Base-by-base conservation (phyloP, 2,888 invertebrate genomes). In the Mesoligia furuncula region DNA sequence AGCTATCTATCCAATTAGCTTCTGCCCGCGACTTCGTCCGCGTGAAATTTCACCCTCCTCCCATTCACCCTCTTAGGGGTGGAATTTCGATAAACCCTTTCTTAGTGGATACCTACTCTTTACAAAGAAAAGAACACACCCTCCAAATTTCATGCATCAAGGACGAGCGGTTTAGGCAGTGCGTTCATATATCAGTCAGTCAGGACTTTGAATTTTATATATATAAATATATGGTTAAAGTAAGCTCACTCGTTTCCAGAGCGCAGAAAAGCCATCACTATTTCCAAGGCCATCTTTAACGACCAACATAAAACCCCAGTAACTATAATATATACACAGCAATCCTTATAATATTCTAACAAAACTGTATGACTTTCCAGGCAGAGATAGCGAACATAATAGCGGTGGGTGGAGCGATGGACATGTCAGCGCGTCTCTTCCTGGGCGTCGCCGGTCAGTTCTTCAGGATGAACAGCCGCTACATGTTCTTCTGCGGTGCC, bases 391-490 rank as follows among this genome's bases (percentile, higher is more conserved):
- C 98, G 0, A 94, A 97, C 68, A 96, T 97, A 73, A 97, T 98
- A 88, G 97, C 97, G 0, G 90, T 97, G 6, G 97, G 97, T 4
- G 98, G 98, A 42, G 96, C 97, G 0, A 97, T 97, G 0, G 98
- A 98, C 89, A 96, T 98, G 91, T 93, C 95, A 0, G 97, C 97
- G 0, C 95, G 98, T 73, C 94, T 98, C 54, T 90, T 97, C 54
- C 93, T 98, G 0, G 97, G 97, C 0, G 87, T 97, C 0, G 95
- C 97, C 9, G 97, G 97, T 0, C 95, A 97, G 39, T 94, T 97
- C 89, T 95, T 97, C 73, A 93, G 94, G 17, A 94, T 97, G 83
- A 97, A 97, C 89, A 97, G 97, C 76, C 96, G 97, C 31, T 95
- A 97, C 71, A 94, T 97, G 91, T 97, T 97, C 84, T 97, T 97